Evolutionary conservation across 2,888 invertebrate species (phyloP), one percentile per base, ranked within the genome.

Genomic region (Adelognathus sp.): DNA sequence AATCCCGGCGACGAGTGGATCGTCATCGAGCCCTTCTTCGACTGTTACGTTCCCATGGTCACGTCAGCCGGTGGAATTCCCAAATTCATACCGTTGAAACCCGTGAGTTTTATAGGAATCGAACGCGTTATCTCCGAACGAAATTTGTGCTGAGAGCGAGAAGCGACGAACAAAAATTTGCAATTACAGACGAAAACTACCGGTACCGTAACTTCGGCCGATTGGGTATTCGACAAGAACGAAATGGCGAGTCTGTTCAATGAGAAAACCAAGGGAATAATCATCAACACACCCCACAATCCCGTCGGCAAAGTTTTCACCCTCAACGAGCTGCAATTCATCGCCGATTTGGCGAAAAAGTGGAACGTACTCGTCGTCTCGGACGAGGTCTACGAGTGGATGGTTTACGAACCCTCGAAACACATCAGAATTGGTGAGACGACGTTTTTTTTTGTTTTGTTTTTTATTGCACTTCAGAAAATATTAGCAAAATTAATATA

Each of bases 361-460:
- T 96, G 97, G 94, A 96, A 99, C 90, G 96, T 97, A 2, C 92
- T 99, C 6, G 98, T 98, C 73, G 92, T 99, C 18, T 96, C 98
- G 0, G 99, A 99, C 92, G 99, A 99, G 92, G 99, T 99, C 0
- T 99, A 99, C 86, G 99, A 99, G 91, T 99, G 98, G 98, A 94
- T 99, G 90, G 96, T 97, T 9, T 98, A 96, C 87, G 94, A 96
- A 87, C 96, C 96, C 0, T 93, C 94, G 29, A 93, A 96, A 86
- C 97, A 99, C 91, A 94, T 98, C 76, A 94, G 98, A 90, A 99
- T 99, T 76, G 98, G 98, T 97, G 90, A 67, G 63, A 31, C 16
- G 76, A 33, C 79, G 14, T 29, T 67, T n/a, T 18, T 1, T 41
- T 14, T n/a, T n/a, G n/a, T n/a, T n/a, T n/a, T n/a, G n/a, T n/a